These are phyloP conservation scores for Clarias fuscus DNA, from an alignment of 2,797 vertebrate genomes.

Conservation along the genomic window DNA sequence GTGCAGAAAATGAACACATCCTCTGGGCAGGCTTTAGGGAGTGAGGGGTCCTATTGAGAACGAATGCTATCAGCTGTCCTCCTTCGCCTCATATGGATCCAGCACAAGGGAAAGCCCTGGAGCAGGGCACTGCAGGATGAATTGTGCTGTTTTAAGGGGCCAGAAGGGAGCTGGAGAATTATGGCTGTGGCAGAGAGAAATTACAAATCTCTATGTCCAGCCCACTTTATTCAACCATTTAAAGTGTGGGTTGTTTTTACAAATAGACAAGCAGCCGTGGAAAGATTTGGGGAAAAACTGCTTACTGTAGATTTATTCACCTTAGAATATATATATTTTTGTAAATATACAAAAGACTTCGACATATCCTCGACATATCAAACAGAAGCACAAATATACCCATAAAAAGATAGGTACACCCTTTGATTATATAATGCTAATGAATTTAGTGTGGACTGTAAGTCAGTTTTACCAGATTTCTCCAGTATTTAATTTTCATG, in stretches of 20 bases:
- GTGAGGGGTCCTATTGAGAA: not conserved
- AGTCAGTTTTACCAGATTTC: not conserved
- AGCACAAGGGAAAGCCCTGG: not conserved
- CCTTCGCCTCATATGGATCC: not conserved
- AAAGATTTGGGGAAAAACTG: not conserved
- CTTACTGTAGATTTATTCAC: not conserved
- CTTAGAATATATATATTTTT: not conserved
- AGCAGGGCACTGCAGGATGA: slow-evolving; percentile 12
- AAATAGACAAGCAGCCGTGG: not conserved
- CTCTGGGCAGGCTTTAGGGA: slow-evolving; percentile 16
- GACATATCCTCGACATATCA: not conserved
- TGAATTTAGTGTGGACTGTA: not conserved
- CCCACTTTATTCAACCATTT: not conserved
- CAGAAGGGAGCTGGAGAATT: slow-evolving; percentile 17
- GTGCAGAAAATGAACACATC: not conserved
- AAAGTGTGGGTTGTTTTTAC: not conserved
- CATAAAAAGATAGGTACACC: not conserved
- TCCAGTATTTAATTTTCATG: not conserved
- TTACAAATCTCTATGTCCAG: slow-evolving; percentile 8
- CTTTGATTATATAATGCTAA: not conserved
- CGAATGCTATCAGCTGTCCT: slow-evolving; percentile 15
- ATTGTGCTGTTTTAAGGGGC: slow-evolving; percentile 5
- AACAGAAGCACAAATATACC: not conserved
- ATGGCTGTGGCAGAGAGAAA: slow-evolving; percentile 10
- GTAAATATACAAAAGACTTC: too few relatives aligned